Percentiles rank a stretch among this genome's conserved stretches.
These are phyloP conservation scores for Dolichotis patagonum DNA, from an alignment of 2,113 vertebrate species.

Conservation along the genomic window DNA sequence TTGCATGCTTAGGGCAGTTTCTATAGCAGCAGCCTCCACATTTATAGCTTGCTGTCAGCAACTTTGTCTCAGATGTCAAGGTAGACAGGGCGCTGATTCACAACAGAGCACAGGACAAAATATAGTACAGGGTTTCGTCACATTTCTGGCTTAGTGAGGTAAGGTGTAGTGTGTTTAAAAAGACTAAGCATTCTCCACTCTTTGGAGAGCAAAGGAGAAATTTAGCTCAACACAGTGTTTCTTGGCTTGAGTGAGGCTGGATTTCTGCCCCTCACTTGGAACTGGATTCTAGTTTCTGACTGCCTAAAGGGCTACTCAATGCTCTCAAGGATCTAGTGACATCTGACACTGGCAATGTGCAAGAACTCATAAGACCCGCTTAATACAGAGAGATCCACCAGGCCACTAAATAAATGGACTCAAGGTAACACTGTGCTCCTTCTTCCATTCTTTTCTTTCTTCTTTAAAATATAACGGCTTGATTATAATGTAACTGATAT, in stretches of 20 bases:
- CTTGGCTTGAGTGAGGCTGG: neutral
- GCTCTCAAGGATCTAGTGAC: neutral
- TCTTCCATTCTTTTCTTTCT: neutral
- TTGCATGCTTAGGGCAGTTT: constrained; percentile 31
- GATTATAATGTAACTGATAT: neutral
- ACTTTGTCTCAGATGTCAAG: neutral
- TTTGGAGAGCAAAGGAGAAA: constrained; percentile 15
- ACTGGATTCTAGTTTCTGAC: neutral
- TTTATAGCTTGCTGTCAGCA: neutral
- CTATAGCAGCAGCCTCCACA: constrained; percentile 32
- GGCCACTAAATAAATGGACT: neutral
- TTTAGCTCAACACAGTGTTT: neutral
- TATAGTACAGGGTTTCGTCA: neutral
- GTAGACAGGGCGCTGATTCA: neutral
- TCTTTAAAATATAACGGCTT: neutral
- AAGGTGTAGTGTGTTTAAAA: neutral
- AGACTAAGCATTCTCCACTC: neutral
- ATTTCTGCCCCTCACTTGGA: neutral
- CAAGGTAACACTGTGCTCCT: neutral
- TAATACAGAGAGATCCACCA: constrained; percentile 2
- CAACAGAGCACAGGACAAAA: neutral
- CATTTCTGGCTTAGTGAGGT: constrained; percentile 36
- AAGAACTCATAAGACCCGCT: neutral
- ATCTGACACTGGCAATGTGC: neutral
- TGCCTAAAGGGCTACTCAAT: neutral